Base-by-base conservation (phyloP, 2,888 invertebrate species). In the Lasioglossum lativentre region DNA sequence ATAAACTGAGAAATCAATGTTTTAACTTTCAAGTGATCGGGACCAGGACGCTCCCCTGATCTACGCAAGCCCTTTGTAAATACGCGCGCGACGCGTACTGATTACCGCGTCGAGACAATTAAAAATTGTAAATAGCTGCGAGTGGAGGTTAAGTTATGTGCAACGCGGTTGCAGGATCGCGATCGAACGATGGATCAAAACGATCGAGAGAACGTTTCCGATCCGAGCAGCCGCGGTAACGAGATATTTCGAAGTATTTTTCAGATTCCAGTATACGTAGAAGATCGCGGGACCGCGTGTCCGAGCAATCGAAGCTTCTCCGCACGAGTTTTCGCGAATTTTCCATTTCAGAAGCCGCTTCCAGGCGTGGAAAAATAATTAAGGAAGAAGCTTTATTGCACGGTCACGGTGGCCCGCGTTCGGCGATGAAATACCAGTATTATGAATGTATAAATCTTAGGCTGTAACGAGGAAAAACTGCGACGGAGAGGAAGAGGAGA, bases 391-490 rank as follows among this genome's bases (percentile, higher is more conserved):
- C 71, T 45, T 88, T 84, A 89, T 89, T 88, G 84, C 88, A 80
- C 89, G 88, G 86, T 88, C 80, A 87, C 91, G 88, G 79, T 74
- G 85, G 81, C 78, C 82, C 87, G 88, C 90, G 90, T 89, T 91
- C 93, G 90, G 91, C 88, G 92, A 93, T 87, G 92, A 94, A 94
- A 93, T 95, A 95, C 93, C 95, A 95, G 95, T 95, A 95, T 95
- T 95, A 95, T 95, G 93, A 95, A 93, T 95, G 94, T 95, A 94
- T 94, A 95, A 95, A 94, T 91, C 92, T 82, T 91, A 91, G 89
- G 83, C 71, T 86, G 86, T 85, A 70, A 91, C 86, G 83, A 82
- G 34, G 83, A 75, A 59, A 52, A 73, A 0, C 19, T 63, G 30
- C 38, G 68, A 68, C 23, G 10, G 23, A 23, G 23, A 38, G 68